Evolutionary conservation across 2,888 invertebrate species (phyloP), one percentile per base, ranked within the genome.

Genomic region (Podotricha telesiphe): DNA sequence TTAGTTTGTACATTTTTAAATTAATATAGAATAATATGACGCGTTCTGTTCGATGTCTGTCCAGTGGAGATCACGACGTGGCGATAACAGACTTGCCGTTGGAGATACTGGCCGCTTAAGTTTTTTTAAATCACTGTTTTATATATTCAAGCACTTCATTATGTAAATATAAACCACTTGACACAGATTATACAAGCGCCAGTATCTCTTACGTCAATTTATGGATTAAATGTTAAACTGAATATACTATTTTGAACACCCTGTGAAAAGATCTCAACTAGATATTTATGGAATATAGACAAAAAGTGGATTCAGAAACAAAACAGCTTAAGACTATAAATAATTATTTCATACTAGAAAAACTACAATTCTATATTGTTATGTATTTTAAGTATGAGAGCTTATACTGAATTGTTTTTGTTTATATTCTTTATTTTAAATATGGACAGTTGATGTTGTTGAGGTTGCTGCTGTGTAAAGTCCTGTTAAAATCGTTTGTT

Each of bases 381-480:
- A 20, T n/a, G 3, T 7, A 8, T 28, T 51, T 53, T 28, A 8
- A 10, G 10, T 28, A 53, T n/a, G 53, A 53, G n/a, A 28, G 28
- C 10, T 51, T 0, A 5, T 10, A 55, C 17, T 55, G n/a, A 55
- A 34, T 34, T 5, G 11, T 55, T 34, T 55, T 55, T 55, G 53
- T 10, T 55, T 34, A n/a, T 55, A 55, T 55, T 55, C n/a, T 34
- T 55, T 15, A 34, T 55, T 55, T 55, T 17, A 82, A 81, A 81
- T 83, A 81, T 82, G 82, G 81, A 82, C 83, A 85, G 81, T 85
- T 79, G 82, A 80, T 75, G 78, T 80, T 80, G 81, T 90, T 87
- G 90, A 88, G 87, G 88, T 89, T n/a, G n/a, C n/a, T 85, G 84
- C 89, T 91, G 89, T 91, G 90, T 88, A 86, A 89, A 78, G 77